phyloP scores from a whole-genome alignment of 2,113 vertebrate species.

The Cepphus grylle region DNA sequence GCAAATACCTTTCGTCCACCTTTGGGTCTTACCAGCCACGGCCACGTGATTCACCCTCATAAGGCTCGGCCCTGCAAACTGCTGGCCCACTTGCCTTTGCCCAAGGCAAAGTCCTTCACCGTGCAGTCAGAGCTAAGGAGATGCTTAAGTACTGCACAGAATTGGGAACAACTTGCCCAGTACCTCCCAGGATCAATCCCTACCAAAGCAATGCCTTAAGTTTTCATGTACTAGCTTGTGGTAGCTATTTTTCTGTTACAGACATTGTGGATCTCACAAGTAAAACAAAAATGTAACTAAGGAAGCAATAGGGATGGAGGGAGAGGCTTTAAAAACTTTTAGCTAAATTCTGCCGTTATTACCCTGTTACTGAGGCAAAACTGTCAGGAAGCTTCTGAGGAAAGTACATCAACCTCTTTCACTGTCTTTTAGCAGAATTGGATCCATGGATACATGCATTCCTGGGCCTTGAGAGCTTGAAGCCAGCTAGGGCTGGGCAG shows the following conservation, averaged over 20 bases:
- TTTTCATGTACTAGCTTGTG: background rate
- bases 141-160: background rate
- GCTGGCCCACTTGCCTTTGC: background rate
- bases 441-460: background rate
- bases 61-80: background rate
- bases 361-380: background rate
- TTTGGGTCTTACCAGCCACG: background rate
- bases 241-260: background rate
- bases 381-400: background rate
- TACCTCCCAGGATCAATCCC: background rate
- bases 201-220: background rate
- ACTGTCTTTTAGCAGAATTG: background rate
- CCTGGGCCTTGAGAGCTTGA: background rate
- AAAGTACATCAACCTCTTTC: background rate
- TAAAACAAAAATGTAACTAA: background rate
- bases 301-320: background rate
- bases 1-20: background rate
- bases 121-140: background rate
- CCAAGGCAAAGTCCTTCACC: background rate
- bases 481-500: background rate
- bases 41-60: background rate
- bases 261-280: background rate
- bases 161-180: background rate
- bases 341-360: background rate
- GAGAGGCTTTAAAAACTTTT: background rate